phyloP scores from a whole-genome alignment of 2,888 invertebrate genomes.

The Chelonus formosanus region DNA sequence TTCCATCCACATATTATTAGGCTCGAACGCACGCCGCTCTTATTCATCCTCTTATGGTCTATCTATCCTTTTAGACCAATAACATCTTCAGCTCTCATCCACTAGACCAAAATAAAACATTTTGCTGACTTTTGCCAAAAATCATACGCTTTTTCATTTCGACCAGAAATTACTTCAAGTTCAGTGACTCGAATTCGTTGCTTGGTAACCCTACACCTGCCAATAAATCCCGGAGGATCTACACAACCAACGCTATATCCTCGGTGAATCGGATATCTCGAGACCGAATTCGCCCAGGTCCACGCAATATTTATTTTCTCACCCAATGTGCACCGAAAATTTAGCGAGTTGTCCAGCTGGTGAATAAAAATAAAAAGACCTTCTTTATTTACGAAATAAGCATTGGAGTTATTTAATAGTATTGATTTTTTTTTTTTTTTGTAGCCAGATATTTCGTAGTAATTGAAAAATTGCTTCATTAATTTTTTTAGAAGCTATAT shows the following conservation, averaged over 20 bases:
- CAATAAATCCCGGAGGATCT: constrained; percentile 30
- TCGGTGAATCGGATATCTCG: constrained; percentile 23
- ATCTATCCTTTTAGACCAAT: constrained; percentile 9
- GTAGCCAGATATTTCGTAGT: too few species aligned
- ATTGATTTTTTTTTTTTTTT: too few species aligned
- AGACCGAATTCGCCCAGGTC: constrained; percentile 2
- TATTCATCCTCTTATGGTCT: constrained; percentile 17
- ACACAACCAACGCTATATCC: constrained; percentile 16
- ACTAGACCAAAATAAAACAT: too few species aligned
- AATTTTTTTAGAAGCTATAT: too few species aligned
- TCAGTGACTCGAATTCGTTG: constrained; percentile 12
- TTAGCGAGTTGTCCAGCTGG: constrained; percentile 4
- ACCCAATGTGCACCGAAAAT: constrained; percentile 4
- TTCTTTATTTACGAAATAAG: too few species aligned
- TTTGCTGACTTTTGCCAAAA: too few species aligned
- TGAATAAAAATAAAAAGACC: too few species aligned
- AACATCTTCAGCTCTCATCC: not conserved
- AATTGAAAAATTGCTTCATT: too few species aligned
- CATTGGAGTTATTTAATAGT: too few species aligned
- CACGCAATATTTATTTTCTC: constrained; percentile 31
- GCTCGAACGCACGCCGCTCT: constrained; percentile 42
- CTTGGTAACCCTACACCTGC: constrained; percentile 34
- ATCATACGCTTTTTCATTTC: not conserved
- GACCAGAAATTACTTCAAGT: constrained; percentile 9
- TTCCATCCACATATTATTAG: constrained; percentile 59